These are phyloP conservation scores for Enteromius thamalakanensis DNA, from an alignment of 2,797 vertebrate genomes.

Conservation along the genomic window DNA sequence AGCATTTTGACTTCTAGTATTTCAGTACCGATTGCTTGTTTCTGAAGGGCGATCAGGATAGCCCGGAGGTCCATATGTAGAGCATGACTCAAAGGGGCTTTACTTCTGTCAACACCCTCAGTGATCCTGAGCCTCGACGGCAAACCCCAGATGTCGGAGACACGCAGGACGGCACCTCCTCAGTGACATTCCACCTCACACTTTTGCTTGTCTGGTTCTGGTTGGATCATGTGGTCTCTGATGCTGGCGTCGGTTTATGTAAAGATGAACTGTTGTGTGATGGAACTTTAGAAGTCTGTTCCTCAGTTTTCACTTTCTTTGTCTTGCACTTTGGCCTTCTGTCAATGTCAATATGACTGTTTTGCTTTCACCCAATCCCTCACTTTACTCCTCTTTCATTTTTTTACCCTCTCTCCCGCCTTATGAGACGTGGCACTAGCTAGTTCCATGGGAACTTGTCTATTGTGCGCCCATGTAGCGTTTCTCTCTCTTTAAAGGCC, in stretches of 20 bases:
- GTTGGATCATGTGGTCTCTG: conserved; percentile 28
- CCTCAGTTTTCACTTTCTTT: conserved; percentile 27
- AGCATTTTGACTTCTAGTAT: conserved; percentile 29
- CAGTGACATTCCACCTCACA: conserved; percentile 47
- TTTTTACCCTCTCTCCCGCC: background rate
- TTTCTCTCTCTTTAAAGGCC: conserved; percentile 47
- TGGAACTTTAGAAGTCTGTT: conserved; percentile 28
- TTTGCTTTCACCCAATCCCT: conserved; percentile 57
- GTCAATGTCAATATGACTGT: conserved; percentile 56
- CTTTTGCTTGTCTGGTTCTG: conserved; percentile 52
- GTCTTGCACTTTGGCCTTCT: conserved; percentile 26
- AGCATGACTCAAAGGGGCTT: conserved; percentile 37
- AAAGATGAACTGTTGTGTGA: conserved; percentile 31
- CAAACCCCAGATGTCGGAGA: conserved; percentile 37
- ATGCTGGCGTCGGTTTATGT: conserved; percentile 28
- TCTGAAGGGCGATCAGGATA: conserved; percentile 12
- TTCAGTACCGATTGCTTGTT: conserved; percentile 29
- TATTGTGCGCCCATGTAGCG: conserved; percentile 29
- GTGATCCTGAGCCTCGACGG: conserved; percentile 25
- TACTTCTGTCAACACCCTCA: conserved; percentile 53
- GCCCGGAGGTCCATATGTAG: conserved; percentile 36
- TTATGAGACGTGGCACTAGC: conserved; percentile 34
- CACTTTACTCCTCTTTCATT: conserved; percentile 7
- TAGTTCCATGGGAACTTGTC: conserved; percentile 44
- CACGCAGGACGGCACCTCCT: conserved; percentile 36